phyloP scores from a whole-genome alignment of 2,113 vertebrate genomes.

The Misgurnus anguillicaudatus region DNA sequence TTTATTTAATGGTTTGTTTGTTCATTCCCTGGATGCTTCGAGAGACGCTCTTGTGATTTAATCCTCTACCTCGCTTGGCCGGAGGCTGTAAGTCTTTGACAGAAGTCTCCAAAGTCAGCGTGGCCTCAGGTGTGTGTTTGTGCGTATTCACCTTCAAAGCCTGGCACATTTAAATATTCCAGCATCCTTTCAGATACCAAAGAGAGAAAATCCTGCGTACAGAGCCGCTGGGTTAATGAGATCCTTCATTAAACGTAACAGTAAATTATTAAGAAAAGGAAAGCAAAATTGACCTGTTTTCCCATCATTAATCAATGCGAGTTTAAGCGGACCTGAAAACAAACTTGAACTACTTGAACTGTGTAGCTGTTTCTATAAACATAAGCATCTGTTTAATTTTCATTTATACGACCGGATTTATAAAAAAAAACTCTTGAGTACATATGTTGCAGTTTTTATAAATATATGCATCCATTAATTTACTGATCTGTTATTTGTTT shows the following conservation, averaged over 20 bases:
- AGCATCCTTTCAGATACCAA: conserved; percentile 29
- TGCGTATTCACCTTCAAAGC: conserved; percentile 42
- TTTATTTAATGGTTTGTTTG: conserved; percentile 12
- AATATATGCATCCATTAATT: background rate
- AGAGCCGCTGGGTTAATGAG: conserved; percentile 26
- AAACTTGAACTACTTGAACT: background rate
- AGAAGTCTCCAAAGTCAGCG: conserved; percentile 59
- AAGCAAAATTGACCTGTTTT: background rate
- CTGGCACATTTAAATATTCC: conserved; percentile 37
- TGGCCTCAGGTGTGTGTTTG: conserved; percentile 45
- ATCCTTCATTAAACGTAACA: conserved; percentile 4
- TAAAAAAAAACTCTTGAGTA: background rate
- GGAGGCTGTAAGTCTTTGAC: conserved; percentile 55
- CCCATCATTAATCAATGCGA: background rate
- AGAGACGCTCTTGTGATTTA: conserved; percentile 25
- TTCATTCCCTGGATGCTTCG: conserved; percentile 14
- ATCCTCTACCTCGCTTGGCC: conserved; percentile 52
- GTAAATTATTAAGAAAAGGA: background rate
- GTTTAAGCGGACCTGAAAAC: conserved; percentile 15
- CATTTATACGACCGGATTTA: no score
- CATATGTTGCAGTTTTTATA: background rate
- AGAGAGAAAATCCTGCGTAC: conserved; percentile 19
- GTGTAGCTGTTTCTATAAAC: background rate
- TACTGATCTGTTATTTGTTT: conserved; percentile 1
- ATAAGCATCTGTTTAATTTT: background rate